Evolutionary conservation across 2,888 invertebrate genomes (phyloP).

Genomic region (Xanthostigma xanthostigma): DNA sequence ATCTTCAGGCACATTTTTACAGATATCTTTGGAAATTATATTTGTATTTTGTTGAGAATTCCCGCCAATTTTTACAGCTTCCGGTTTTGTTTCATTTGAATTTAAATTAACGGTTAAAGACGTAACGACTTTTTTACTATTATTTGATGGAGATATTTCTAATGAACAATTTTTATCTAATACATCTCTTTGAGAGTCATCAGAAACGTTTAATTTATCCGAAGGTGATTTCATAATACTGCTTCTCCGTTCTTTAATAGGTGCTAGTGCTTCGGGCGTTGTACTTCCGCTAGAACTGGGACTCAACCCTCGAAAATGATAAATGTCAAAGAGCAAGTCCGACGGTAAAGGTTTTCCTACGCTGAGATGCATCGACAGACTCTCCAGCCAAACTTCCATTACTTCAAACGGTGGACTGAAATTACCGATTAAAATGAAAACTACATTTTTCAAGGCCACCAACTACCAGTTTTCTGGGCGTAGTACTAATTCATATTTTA

Average conservation of each 20-base stretch:
- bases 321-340: conserved; percentile 59
- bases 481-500: too few species aligned
- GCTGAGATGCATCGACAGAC: conserved; percentile 55
- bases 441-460: too few species aligned
- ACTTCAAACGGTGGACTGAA: conserved; percentile 77
- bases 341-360: conserved; percentile 45
- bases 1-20: too few species aligned
- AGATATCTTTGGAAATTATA: too few species aligned
- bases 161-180: too few species aligned
- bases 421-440: conserved; percentile 4
- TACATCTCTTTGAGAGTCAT: neutral
- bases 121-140: too few species aligned
- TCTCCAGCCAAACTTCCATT: conserved; percentile 77
- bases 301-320: conserved; percentile 47
- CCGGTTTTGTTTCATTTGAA: too few species aligned
- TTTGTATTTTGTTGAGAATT: too few species aligned
- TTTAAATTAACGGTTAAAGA: too few species aligned
- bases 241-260: conserved; percentile 36
- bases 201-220: neutral
- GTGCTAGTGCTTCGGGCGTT: conserved; percentile 39
- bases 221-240: conserved; percentile 6
- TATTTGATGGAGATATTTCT: too few species aligned
- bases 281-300: conserved; percentile 43
- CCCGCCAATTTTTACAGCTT: too few species aligned
- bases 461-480: too few species aligned